phyloP scores from a whole-genome alignment of 2,888 invertebrate species.

The Neoaliturus tenellus region DNA sequence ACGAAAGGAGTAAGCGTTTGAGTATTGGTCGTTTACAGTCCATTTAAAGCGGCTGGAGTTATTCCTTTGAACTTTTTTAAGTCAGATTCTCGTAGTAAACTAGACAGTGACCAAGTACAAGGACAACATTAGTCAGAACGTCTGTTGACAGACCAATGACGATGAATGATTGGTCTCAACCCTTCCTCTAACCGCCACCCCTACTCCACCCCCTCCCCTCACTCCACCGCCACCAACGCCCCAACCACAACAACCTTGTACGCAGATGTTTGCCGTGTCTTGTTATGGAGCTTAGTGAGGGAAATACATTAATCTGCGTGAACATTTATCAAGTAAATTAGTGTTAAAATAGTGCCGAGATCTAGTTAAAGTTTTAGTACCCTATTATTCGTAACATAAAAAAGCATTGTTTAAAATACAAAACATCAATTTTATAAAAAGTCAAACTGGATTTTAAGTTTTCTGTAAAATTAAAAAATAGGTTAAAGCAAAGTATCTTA shows the following conservation, averaged over 20 bases:
- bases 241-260: neutral
- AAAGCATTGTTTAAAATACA: no score
- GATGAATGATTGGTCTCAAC: neutral
- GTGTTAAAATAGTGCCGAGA: no score
- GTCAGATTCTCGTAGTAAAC: neutral
- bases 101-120: neutral
- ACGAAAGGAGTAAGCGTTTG: no score
- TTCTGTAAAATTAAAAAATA: no score
- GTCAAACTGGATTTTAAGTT: no score
- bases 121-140: neutral
- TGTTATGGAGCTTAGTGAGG: neutral
- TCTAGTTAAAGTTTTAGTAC: no score
- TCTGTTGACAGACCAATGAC: conserved; percentile 1
- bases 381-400: no score
- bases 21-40: no score
- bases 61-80: no score
- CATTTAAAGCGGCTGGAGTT: no score
- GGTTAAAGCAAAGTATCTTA: no score
- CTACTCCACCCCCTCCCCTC: neutral
- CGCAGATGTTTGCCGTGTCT: neutral
- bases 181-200: neutral
- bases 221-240: neutral
- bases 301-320: neutral
- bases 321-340: neutral
- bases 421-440: no score